Evolutionary conservation across 1,140 invertebrate species (phyloP), one percentile per base, ranked within the genome.

Genomic region (Heliconius melpomene): DNA sequence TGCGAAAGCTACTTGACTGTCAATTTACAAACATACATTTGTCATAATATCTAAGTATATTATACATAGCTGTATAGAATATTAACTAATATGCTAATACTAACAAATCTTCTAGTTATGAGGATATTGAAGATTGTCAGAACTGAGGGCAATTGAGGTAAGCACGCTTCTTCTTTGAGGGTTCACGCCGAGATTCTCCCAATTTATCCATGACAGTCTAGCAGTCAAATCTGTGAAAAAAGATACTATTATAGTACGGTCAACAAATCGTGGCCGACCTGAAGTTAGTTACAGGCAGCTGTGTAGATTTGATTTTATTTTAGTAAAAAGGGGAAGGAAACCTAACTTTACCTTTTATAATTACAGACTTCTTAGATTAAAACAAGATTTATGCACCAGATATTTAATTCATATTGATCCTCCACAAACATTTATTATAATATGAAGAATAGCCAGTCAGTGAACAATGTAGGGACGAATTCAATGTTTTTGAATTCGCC

Each of bases 201-300:
- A 99, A 88, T 99, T 99, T 79, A 99, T 99, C 99, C 99, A 99
- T 0, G 98, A 99, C 8, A 99, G 95, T 76, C 99, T 95, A 0
- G 99, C 99, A 11, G 99, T 99, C 77, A 99, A 95, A 97, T 99
- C 99, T 99, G 93, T 23, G 32, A 95, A 95, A n/a, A 84, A 77
- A 88, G 84, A 78, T 78, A 46, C 40, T 46, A 6, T 46, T 46
- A 46, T 16, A 16, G 40, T 46, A 46, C 40, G 40, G 40, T 46
- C 13, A 46, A 46, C 40, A 46, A 16, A 16, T 46, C 40, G 40
- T 46, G 40, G 40, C 13, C 40, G 13, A 46, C 5, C 40, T 46
- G 40, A 46, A 46, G 40, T 46, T 16, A 16, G 3, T 3, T 46
- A 5, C 11, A 13, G 11, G 40, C 11, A 11, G 13, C 13, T 46